phyloP scores from a whole-genome alignment of 1,140 invertebrate species.

The Mercenaria mercenaria region DNA sequence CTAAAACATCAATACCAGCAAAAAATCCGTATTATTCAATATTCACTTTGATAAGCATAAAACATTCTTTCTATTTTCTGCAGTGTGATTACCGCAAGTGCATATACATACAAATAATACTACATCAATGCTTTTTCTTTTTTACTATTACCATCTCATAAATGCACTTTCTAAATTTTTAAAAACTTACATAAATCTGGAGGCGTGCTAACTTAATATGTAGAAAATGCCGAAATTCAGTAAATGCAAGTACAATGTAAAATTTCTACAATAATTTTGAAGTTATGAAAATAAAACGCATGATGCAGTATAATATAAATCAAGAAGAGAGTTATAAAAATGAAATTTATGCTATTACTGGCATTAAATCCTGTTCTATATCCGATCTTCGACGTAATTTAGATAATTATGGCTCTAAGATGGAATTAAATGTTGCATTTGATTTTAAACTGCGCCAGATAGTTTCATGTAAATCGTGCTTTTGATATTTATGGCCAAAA shows the following conservation, averaged over 20 bases:
- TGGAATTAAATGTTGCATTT: conserved; percentile 66
- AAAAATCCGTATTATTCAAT: too few relatives aligned
- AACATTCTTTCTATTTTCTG: too few relatives aligned
- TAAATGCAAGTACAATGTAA: conserved; percentile 11
- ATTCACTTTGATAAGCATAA: too few relatives aligned
- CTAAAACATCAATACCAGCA: too few relatives aligned
- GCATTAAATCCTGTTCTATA: conserved; percentile 29
- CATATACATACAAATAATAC: too few relatives aligned
- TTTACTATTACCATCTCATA: too few relatives aligned
- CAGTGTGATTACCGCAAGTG: too few relatives aligned
- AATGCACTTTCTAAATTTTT: too few relatives aligned
- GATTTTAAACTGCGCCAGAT: conserved; percentile 59
- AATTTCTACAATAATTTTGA: conserved; percentile 1
- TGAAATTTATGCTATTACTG: conserved; percentile 59
- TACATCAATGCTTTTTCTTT: too few relatives aligned
- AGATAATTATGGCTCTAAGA: conserved; percentile 63
- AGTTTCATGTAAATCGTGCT: conserved; percentile 43
- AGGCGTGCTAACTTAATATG: too few relatives aligned
- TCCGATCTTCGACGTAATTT: conserved; percentile 40
- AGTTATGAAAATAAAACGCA: conserved; percentile 12
- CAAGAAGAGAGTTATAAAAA: conserved; percentile 49
- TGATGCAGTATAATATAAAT: conserved; percentile 43
- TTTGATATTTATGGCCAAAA: conserved; percentile 57
- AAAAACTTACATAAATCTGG: too few relatives aligned
- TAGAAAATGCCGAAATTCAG: too few relatives aligned